Evolutionary conservation across 1,140 invertebrate species (phyloP).

Genomic region (Thaumetopoea pityocampa): DNA sequence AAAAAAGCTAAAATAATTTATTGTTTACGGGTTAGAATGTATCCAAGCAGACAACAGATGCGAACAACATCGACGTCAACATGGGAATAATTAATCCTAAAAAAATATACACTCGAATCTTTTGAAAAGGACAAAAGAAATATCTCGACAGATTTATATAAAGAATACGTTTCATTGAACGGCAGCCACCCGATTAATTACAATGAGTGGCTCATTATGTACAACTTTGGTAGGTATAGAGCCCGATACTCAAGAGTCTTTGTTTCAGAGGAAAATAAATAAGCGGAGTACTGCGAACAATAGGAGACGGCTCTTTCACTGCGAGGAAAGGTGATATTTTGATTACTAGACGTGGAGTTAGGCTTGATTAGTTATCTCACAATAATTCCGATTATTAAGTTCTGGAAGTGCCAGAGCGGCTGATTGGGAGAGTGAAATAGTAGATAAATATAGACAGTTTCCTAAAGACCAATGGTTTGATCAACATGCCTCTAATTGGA

Average conservation of each 20-base stretch:
- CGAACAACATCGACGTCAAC: slow-evolving; percentile 38
- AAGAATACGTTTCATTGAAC: slow-evolving; percentile 34
- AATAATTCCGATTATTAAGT: slow-evolving; percentile 49
- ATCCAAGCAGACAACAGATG: slow-evolving; percentile 14
- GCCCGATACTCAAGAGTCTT: slow-evolving; percentile 46
- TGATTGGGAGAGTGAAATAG: slow-evolving; percentile 36
- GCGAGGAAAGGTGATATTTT: slow-evolving; percentile 51
- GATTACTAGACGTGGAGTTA: slow-evolving; percentile 36
- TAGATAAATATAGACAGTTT: slow-evolving; percentile 41
- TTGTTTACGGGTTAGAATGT: slow-evolving; percentile 8
- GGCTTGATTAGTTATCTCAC: slow-evolving; percentile 44
- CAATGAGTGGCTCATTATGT: slow-evolving; percentile 48
- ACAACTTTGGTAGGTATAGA: slow-evolving; percentile 52
- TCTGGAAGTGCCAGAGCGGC: slow-evolving; percentile 44
- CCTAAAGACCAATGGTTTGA: slow-evolving; percentile 46
- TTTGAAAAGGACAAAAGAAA: slow-evolving; percentile 40
- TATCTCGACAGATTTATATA: slow-evolving; percentile 39
- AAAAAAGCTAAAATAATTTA: slow-evolving; percentile 1
- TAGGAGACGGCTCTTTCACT: slow-evolving; percentile 43
- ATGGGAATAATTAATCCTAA: slow-evolving; percentile 50
- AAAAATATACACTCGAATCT: slow-evolving; percentile 44
- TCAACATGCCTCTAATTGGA: slow-evolving; percentile 44
- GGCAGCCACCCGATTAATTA: slow-evolving; percentile 41
- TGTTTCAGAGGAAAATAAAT: slow-evolving; percentile 43
- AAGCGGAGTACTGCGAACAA: slow-evolving; percentile 48